Evolutionary conservation across 64 coral and sea anemone species (phyloP), one percentile per base, ranked within the genome.

Genomic region (Stylophora pistillata): DNA sequence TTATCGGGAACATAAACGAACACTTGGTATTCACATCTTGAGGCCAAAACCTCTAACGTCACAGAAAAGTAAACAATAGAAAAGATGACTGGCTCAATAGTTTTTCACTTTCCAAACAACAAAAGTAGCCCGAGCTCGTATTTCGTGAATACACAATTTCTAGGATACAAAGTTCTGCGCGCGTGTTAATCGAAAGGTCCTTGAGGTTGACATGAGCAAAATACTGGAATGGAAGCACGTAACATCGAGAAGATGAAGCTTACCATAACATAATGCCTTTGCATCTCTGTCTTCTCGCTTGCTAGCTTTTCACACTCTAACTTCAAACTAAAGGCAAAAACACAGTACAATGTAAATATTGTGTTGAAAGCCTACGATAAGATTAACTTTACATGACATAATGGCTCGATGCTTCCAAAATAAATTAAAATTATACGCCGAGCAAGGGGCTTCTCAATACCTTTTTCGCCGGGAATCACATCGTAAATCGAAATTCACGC

Each of bases 241-340:
- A 65, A 84, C 62, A 52, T 41, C 5, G 16, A 21, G 18, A 69
- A 23, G 4, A 69, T 68, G 7, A 21, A 52, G 58, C 90, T 79
- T 59, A 99, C 97, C 97, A 99, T 99, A 31, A 99, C 97, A 73
- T 99, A 99, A 70, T 99, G 97, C 61, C 97, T 61, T 57, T 99
- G 97, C 97, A 99, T 99, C 58, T 99, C 97, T n/a, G 97, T 99
- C 57, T 99, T 99, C 70, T 99, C 97, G 77, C 90, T 94, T 87
- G 97, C 97, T 58, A 99, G 78, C 88, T 99, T 99, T 88, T 99
- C 97, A 88, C 97, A 99, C 88, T 99, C 97, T 86, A 99, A 89
- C 88, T 99, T 99, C 85, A 99, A 99, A 77, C 97, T 99, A 93
- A 99, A 92, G 78, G 90, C 86, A 88, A 97, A 92, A 94, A 91